Evolutionary conservation across 2,797 vertebrate species (phyloP), one percentile per base, ranked within the genome.

Genomic region (Danio tinwini): DNA sequence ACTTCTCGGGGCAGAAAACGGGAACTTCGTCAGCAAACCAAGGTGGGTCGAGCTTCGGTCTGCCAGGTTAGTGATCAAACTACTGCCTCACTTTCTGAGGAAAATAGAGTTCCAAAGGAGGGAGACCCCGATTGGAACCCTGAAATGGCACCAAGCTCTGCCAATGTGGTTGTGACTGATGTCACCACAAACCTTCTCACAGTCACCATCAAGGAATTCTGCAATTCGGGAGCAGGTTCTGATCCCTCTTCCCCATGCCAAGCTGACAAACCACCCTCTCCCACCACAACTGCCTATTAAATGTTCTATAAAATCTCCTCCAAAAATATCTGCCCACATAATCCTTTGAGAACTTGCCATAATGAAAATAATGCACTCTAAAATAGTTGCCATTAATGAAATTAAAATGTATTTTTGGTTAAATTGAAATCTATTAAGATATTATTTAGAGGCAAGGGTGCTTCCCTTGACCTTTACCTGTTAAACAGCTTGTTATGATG

Each of bases 101-200:
- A 88, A 21, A 75, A 81, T 16, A 82, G 91, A 83, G 90, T 89
- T 13, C 89, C 87, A 0, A 85, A 87, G 0, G 95, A 97, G 76
- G 94, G 96, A 0, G 93, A 96, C 78, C 92, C 94, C 0, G 94
- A 96, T 90, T 98, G 98, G 97, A 94, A 95, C 86, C 97, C 97
- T 0, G 94, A 98, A 88, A 95, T 97, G 95, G 95, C 94, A 0
- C 96, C 97, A 5, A 96, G 96, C 88, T 97, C 96, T 89, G 95
- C 96, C 87, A 97, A 98, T 1, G 97, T 99, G 74, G 97, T 99
- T 9, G 97, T 98, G 88, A 99, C 97, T 0, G 97, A 99, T 53
- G 98, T 99, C 88, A 98, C 98, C 90, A 98, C 97, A 92, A 99
- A 99, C 90, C 96, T 98, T 4, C 94, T 98, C 88, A 99, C 98